phyloP scores from a whole-genome alignment of 1,140 invertebrate genomes.

The Acromyrmex echinatior region DNA sequence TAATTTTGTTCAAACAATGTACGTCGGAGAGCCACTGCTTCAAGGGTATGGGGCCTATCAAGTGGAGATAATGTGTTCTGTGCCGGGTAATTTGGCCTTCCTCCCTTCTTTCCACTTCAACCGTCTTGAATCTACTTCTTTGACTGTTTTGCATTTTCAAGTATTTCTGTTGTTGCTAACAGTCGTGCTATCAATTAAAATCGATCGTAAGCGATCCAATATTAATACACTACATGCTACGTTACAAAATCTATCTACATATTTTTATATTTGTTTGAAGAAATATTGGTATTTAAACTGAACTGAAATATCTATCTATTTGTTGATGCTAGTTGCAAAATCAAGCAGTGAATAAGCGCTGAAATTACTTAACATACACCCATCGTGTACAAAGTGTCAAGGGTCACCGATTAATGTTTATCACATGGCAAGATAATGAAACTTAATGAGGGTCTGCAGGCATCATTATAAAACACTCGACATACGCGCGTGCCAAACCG shows the following conservation, averaged over 20 bases:
- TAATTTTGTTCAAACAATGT: conserved; percentile 40
- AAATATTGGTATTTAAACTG: neutral
- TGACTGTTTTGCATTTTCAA: conserved; percentile 70
- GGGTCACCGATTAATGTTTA: conserved; percentile 53
- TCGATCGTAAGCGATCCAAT: neutral
- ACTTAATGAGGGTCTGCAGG: conserved; percentile 69
- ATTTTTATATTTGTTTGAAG: conserved; percentile 18
- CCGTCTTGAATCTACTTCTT: conserved; percentile 62
- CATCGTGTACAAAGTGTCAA: conserved; percentile 24
- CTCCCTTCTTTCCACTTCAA: conserved; percentile 55
- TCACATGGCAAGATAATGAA: conserved; percentile 73
- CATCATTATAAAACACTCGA: conserved; percentile 67
- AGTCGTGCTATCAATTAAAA: neutral
- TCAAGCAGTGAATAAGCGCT: conserved; percentile 40
- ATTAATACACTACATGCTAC: neutral
- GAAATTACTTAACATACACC: conserved; percentile 6
- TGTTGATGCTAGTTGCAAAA: neutral
- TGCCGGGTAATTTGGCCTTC: conserved; percentile 84
- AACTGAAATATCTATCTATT: neutral
- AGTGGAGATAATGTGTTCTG: conserved; percentile 85
- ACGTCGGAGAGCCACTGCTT: conserved; percentile 76
- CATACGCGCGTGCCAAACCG: conserved; percentile 78
- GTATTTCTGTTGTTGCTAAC: conserved; percentile 24
- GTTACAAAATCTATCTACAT: neutral
- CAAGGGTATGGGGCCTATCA: conserved; percentile 80